Percentiles rank a stretch among this genome's conserved stretches.
These are phyloP conservation scores for Pseudonaja textilis DNA, from an alignment of 2,113 vertebrate genomes.

Conservation along the genomic window DNA sequence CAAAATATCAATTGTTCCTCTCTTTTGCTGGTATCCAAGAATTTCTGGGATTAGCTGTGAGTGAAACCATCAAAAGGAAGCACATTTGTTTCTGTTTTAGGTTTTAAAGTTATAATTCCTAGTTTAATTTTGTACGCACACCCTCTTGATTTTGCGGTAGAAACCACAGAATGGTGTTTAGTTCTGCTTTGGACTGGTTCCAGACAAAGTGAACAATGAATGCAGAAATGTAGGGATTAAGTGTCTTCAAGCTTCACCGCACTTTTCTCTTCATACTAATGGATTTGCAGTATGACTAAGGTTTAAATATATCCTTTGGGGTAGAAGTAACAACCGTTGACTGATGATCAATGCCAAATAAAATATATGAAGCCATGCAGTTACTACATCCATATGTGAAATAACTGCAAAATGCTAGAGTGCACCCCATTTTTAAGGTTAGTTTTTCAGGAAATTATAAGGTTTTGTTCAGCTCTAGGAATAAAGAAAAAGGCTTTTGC, in stretches of 20 bases:
- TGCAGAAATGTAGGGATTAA: background rate
- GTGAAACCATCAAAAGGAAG: background rate
- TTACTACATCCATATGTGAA: background rate
- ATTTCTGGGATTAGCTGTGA: background rate
- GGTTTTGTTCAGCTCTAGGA: background rate
- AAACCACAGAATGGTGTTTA: background rate
- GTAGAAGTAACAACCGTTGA: background rate
- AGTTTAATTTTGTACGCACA: background rate
- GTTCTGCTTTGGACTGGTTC: background rate
- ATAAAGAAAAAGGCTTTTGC: background rate
- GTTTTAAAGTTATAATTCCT: background rate
- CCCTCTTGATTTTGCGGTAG: background rate
- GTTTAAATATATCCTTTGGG: background rate
- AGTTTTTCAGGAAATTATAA: background rate
- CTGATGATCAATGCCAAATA: background rate
- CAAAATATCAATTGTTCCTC: background rate
- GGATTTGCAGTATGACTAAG: background rate
- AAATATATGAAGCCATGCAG: background rate
- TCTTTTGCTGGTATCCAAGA: background rate
- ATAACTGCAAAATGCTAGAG: background rate
- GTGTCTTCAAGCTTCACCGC: background rate
- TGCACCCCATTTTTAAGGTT: background rate
- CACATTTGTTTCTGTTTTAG: background rate
- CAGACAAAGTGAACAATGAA: background rate
- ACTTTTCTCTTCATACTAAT: background rate